Percentiles rank a stretch among this genome's conserved stretches.
Conservation (phyloP, 2,797 vertebrate species). For the Peromyscus nudipes region DNA sequence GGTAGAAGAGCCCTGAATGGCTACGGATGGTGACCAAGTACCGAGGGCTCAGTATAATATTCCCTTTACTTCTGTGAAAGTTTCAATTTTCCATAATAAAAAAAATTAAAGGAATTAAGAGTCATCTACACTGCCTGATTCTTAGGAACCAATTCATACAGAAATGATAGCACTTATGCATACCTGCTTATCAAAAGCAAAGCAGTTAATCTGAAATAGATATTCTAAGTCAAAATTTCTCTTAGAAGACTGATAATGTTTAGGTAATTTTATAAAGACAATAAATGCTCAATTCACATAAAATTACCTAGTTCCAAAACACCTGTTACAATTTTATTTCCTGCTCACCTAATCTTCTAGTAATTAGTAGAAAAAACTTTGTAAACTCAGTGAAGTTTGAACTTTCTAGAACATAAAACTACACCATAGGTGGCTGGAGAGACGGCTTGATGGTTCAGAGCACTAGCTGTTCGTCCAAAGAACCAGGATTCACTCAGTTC, state of each 20-base stretch:
- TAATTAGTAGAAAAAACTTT: constrained; percentile 29
- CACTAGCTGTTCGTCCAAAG: background rate
- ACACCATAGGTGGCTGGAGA: background rate
- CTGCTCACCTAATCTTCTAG: background rate
- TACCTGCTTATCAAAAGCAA: background rate
- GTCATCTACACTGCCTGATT: background rate
- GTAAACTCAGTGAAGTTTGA: constrained; percentile 22
- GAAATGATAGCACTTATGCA: constrained; percentile 21
- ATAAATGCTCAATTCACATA: background rate
- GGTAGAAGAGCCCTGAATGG: too few species aligned
- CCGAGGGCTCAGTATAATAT: background rate
- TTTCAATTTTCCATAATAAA: constrained; percentile 51
- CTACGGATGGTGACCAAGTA: background rate
- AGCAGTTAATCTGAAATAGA: background rate
- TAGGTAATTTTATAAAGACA: constrained; percentile 47
- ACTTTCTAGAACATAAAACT: constrained; percentile 53
- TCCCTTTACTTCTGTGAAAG: background rate
- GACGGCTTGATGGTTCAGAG: background rate
- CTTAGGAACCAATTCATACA: background rate
- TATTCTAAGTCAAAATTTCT: constrained; percentile 43
- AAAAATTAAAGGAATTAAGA: constrained; percentile 32
- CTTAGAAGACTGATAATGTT: constrained; percentile 30
- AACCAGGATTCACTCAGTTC: background rate
- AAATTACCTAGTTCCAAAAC: constrained; percentile 30
- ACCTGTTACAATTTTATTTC: constrained; percentile 41